Conservation (phyloP, 2,113 vertebrate genomes). For the Pionites leucogaster region DNA sequence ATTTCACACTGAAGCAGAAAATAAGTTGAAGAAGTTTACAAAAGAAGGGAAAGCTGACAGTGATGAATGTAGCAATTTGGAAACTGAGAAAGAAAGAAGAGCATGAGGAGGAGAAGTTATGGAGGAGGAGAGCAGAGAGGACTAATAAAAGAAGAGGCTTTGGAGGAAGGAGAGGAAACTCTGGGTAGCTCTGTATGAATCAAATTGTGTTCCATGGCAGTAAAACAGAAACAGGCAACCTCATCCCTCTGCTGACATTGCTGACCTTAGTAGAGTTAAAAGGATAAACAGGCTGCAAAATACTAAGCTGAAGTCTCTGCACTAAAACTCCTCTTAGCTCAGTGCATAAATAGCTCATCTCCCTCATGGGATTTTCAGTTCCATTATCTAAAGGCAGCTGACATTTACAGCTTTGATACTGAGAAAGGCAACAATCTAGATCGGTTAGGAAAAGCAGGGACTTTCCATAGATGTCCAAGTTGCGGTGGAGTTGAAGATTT, state of each 20-base stretch:
- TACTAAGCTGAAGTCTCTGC: constrained; percentile 13
- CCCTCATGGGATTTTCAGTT: constrained; percentile 1
- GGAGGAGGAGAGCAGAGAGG: neutral
- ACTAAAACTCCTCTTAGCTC: constrained; percentile 29
- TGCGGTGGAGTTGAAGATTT: neutral
- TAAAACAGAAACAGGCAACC: constrained; percentile 49
- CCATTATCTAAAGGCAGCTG: neutral
- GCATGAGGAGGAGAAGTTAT: constrained; percentile 19
- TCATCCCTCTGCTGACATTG: constrained; percentile 23
- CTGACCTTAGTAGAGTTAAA: neutral
- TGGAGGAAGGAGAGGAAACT: constrained; percentile 22
- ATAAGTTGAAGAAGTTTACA: constrained; percentile 66
- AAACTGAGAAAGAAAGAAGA: constrained; percentile 60
- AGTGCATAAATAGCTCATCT: neutral
- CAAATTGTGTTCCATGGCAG: constrained; percentile 30
- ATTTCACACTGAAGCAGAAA: constrained; percentile 69
- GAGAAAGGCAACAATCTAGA: neutral
- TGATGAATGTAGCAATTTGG: constrained; percentile 74
- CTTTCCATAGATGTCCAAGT: neutral
- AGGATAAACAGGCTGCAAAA: neutral
- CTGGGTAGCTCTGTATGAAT: constrained; percentile 10
- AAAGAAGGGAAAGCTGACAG: constrained; percentile 47
- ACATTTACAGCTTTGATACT: neutral
- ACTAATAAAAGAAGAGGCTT: constrained; percentile 41
- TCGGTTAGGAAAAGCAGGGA: neutral